Evolutionary conservation across 2,797 vertebrate species (phyloP), one percentile per base, ranked within the genome.

Genomic region (Sylvilagus floridanus): DNA sequence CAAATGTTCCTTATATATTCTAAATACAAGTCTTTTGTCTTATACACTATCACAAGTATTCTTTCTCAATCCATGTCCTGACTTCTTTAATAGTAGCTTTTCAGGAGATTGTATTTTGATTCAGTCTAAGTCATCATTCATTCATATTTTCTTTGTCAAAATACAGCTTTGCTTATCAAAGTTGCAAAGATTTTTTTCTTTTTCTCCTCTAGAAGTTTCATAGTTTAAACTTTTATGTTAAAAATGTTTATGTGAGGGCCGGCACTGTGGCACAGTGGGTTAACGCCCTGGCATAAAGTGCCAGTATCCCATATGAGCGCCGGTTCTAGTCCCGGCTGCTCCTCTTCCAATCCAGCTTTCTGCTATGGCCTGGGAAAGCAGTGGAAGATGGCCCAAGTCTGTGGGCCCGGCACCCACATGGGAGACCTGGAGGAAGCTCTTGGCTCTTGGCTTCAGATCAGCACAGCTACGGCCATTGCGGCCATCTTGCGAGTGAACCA

Each of bases 61-160:
- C 66, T 28, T 68, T 66, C 50, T 52, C n/a, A 73, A 47, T 63
- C 26, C 90, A 26, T 6, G 2, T 52, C 32, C 71, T 72, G 7
- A 72, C 78, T 65, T 95, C 87, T 89, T 60, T 69, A 71, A 37
- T n/a, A 77, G 35, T 47, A 16, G 1, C 4, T 72, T 87, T 95
- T 79, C 78, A 77, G 63, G 62, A 82, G 50, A 69, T 68, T 84
- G 73, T 60, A 71, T 62, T 66, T 91, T 88, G 28, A 73, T 91
- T 78, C 90, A n/a, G 47, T 62, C 7, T n/a, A 87, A 78, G 32
- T 73, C 14, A 47, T 85, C 26, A 73, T 54, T 88, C 60, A 75
- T 71, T 91, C 76, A 65, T 68, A 24, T 8, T 66, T 82, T 69
- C 37, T 88, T 30, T 47, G 9, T 71, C 26, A 76, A 52, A 54